These are phyloP conservation scores for Allophyes oxyacanthae DNA, from an alignment of 2,888 invertebrate species.

Conservation along the genomic window DNA sequence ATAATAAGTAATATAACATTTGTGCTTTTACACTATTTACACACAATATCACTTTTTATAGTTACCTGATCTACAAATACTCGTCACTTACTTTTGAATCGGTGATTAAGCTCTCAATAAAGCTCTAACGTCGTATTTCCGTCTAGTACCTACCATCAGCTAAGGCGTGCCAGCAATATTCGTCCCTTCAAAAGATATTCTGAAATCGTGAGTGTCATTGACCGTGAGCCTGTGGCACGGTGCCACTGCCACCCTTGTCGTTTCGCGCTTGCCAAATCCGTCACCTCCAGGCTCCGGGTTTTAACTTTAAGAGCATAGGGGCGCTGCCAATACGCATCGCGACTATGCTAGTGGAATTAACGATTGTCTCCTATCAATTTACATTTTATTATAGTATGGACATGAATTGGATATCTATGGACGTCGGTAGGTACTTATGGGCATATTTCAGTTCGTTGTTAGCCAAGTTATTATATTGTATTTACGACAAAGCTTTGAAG, in stretches of 20 bases:
- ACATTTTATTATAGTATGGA: no score
- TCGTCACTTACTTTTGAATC: no score
- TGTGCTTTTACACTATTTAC: no score
- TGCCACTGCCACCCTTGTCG: conserved; percentile 57
- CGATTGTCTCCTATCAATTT: neutral
- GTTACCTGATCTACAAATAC: no score
- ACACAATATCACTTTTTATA: no score
- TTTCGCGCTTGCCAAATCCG: conserved; percentile 55
- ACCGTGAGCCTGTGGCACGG: conserved; percentile 58
- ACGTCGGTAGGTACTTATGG: no score
- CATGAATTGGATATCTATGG: no score
- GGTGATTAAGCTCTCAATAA: no score
- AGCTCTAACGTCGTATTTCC: conserved; percentile 1
- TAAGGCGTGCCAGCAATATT: conserved; percentile 17
- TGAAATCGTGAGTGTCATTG: conserved; percentile 66
- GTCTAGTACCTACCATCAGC: conserved; percentile 15
- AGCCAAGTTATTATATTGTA: no score
- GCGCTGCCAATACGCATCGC: conserved; percentile 28
- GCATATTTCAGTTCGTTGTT: no score
- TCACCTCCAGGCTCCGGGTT: conserved; percentile 19
- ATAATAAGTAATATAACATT: no score
- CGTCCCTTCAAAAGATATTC: conserved; percentile 39
- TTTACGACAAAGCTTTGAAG: no score
- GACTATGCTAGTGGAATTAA: neutral
- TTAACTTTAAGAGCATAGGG: conserved; percentile 21